Evolutionary conservation across 2,888 invertebrate genomes (phyloP).

Genomic region (Drosophila kuntzei): DNA sequence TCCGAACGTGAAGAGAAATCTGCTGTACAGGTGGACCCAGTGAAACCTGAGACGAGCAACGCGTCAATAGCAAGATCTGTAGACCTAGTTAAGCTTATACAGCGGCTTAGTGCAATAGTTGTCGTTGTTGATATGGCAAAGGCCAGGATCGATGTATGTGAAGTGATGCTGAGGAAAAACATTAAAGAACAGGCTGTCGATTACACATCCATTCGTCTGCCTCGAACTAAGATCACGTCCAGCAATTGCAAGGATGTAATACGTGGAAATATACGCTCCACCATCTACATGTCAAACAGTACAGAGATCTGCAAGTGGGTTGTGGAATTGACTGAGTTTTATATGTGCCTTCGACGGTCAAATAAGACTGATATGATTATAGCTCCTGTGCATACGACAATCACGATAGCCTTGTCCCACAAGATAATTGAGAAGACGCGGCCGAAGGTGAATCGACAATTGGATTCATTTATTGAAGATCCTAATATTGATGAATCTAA

Average conservation of each 20-base stretch:
- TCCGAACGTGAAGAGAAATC: conserved; percentile 84
- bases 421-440: conserved; percentile 33
- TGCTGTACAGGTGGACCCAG: conserved; percentile 26
- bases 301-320: conserved; percentile 77
- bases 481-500: not conserved
- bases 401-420: conserved; percentile 81
- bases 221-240: conserved; percentile 74
- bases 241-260: conserved; percentile 66
- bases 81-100: conserved; percentile 33
- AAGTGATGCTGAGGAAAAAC: conserved; percentile 47
- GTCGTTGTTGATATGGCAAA: conserved; percentile 73
- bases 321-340: conserved; percentile 69
- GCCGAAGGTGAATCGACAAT: not conserved
- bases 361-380: conserved; percentile 80
- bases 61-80: not conserved
- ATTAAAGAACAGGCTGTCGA: conserved; percentile 30
- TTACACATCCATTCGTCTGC: conserved; percentile 71
- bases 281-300: conserved; percentile 33
- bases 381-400: conserved; percentile 78
- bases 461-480: conserved; percentile 9
- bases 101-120: conserved; percentile 38
- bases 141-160: conserved; percentile 62
- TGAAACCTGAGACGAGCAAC: not conserved
- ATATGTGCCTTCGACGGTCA: conserved; percentile 55
- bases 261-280: conserved; percentile 73